Base-by-base conservation (phyloP, 1,140 invertebrate species). In the Drosophila repleta region DNA sequence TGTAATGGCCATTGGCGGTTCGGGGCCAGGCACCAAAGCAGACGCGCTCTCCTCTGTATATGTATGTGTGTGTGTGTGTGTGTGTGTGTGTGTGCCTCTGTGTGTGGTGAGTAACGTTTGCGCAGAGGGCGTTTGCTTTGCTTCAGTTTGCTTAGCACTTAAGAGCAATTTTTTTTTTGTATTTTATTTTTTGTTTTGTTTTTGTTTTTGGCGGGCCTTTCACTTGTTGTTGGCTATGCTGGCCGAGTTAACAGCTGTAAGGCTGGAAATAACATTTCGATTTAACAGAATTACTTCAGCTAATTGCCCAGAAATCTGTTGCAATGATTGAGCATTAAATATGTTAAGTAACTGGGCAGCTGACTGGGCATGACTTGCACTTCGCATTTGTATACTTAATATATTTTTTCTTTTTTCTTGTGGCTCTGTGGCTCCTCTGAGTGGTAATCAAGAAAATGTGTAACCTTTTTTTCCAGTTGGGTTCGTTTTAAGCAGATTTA, bases 1-100 rank as follows among this genome's bases (percentile, higher is more conserved):
- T 83, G 79, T 82, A 83, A 83, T 83, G 71, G 65, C 79, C 71
- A 62, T 49, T 71, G 74, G 79, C 79, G 78, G 77, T 76, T 65
- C 68, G 68, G 35, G 73, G 7, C 29, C 20, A 45, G 13, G 32
- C 53, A 21, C 48, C 21, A 32, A 17, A 49, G 39, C 55, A 48
- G 64, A 32, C 24, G 48, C 48, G 65, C 56, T 61, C 66, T 60
- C 53, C 58, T 57, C 71, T 52, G 24, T 41, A 7, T 20, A 10
- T 49, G 10, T 49, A 3, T 56, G 17, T 24, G 7, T 20, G 4
- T 49, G 8, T 49, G 6, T 56, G 18, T 18, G 20, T 52, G 10
- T 26, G n/a, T 13, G 10, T 32, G 13, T 43, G 6, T 37, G 17
- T 45, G 11, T 45, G 51, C 57, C 17, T 41, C 18, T 58, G 68